A percentile compares a stretch with the other conserved stretches of the same genome.
These are phyloP conservation scores for Erethizon dorsatum DNA, from an alignment of 2,797 vertebrate genomes.

Conservation along the genomic window DNA sequence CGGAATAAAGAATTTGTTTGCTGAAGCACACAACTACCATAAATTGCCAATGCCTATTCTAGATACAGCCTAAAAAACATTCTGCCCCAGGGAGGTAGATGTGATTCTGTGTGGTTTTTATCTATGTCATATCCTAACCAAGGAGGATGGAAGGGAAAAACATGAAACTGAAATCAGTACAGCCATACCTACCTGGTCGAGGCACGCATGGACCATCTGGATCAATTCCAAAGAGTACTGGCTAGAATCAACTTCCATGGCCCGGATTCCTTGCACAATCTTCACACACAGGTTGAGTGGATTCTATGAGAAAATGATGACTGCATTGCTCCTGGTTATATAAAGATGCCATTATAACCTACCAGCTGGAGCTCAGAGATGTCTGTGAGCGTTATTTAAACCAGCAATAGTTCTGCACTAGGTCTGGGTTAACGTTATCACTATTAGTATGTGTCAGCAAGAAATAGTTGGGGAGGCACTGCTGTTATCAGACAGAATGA, in stretches of 20 bases:
- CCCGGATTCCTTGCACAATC: slow-evolving; percentile 99
- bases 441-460: not conserved
- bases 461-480: not conserved
- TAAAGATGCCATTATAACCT: slow-evolving; percentile 49
- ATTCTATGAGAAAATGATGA: slow-evolving; percentile 92
- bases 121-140: not conserved
- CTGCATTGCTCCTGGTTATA: slow-evolving; percentile 56
- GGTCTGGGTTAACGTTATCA: slow-evolving; percentile 33
- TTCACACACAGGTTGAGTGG: slow-evolving; percentile 98
- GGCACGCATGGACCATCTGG: slow-evolving; percentile 95
- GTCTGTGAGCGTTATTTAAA: slow-evolving; percentile 44
- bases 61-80: slow-evolving; percentile 14
- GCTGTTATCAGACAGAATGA: slow-evolving; percentile 29
- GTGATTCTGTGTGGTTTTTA: slow-evolving; percentile 23
- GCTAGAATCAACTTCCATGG: slow-evolving; percentile 96
- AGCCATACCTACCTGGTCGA: slow-evolving; percentile 94
- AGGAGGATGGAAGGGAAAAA: not conserved
- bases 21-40: not conserved
- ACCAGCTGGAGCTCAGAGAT: not conserved
- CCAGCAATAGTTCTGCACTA: not conserved
- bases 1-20: slow-evolving; percentile 34
- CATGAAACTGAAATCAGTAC: slow-evolving; percentile 48
- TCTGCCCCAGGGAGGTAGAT: not conserved
- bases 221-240: slow-evolving; percentile 95
- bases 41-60: not conserved